A percentile compares a stretch with the other conserved stretches of the same genome.
phyloP scores from a whole-genome alignment of 2,888 invertebrate genomes.

The Apocheima hispidaria region DNA sequence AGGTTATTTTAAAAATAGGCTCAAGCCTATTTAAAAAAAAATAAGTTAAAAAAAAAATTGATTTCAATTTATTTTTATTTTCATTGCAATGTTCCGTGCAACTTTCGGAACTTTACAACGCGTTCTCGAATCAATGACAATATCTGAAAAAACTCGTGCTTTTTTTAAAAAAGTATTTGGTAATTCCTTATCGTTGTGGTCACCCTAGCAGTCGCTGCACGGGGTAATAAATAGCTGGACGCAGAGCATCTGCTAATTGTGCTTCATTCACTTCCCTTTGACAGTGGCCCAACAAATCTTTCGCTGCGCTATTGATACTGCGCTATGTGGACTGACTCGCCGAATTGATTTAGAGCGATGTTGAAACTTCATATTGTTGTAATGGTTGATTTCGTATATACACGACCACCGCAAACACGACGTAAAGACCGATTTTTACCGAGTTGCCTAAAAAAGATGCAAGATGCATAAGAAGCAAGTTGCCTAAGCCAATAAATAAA shows the following conservation, averaged over 20 bases:
- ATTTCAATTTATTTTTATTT: too few species aligned
- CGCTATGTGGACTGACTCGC: conserved; percentile 8
- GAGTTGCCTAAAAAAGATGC: too few species aligned
- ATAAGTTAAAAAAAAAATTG: not conserved
- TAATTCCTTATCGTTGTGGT: conserved; percentile 12
- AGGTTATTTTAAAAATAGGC: not conserved
- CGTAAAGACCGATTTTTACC: not conserved
- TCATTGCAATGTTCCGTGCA: too few species aligned
- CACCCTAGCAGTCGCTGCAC: conserved; percentile 47
- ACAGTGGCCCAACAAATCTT: conserved; percentile 33
- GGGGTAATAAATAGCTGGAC: conserved; percentile 59
- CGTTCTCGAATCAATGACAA: not conserved
- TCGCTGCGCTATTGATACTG: conserved; percentile 16
- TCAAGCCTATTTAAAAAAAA: not conserved
- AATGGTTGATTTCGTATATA: not conserved
- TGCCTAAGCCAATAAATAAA: too few species aligned
- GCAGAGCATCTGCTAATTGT: conserved; percentile 74
- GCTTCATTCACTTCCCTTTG: conserved; percentile 57
- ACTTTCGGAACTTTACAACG: too few species aligned
- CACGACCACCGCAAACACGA: not conserved
- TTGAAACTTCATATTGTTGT: not conserved
- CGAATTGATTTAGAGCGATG: conserved; percentile 11
- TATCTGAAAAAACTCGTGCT: too few species aligned
- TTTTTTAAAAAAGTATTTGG: too few species aligned
- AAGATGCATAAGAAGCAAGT: too few species aligned